A percentile compares a stretch with the other conserved stretches of the same genome.
These are phyloP conservation scores for Drepana falcataria DNA, from an alignment of 2,888 invertebrate genomes.

Conservation along the genomic window DNA sequence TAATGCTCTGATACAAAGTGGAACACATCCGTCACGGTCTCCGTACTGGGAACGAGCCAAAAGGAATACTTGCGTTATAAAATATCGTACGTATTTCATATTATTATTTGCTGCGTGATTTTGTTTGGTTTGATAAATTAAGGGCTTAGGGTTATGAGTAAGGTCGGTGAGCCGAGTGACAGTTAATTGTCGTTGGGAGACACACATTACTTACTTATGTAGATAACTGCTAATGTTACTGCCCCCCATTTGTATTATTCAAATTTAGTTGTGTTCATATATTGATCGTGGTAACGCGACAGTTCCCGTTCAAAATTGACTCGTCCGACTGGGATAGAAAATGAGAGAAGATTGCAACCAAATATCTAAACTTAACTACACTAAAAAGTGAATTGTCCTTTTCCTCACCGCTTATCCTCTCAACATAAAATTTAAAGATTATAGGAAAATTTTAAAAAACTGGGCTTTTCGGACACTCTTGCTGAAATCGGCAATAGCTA, in stretches of 20 bases:
- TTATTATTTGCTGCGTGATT: background rate
- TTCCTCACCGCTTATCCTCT: too few species aligned
- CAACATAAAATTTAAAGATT: too few species aligned
- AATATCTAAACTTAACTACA: too few species aligned
- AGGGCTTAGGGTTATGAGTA: background rate
- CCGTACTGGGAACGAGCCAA: constrained; percentile 17
- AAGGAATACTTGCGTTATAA: constrained; percentile 4
- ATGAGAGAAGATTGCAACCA: too few species aligned
- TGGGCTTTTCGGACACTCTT: too few species aligned
- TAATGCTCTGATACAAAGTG: constrained; percentile 56
- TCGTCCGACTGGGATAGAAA: too few species aligned
- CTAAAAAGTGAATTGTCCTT: too few species aligned
- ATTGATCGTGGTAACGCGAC: background rate
- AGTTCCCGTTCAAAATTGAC: too few species aligned
- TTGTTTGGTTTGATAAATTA: background rate
- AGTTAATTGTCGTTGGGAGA: background rate
- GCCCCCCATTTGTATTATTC: background rate
- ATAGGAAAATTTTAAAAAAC: too few species aligned
- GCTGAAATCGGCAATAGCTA: too few species aligned
- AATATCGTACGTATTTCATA: background rate
- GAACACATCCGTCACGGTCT: constrained; percentile 42
- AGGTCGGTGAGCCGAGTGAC: background rate
- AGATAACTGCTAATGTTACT: background rate
- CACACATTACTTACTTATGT: background rate
- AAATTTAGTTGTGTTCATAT: background rate